Evolutionary conservation across 2,113 vertebrate genomes (phyloP), one percentile per base, ranked within the genome.

Genomic region (Leucopsar rothschildi): DNA sequence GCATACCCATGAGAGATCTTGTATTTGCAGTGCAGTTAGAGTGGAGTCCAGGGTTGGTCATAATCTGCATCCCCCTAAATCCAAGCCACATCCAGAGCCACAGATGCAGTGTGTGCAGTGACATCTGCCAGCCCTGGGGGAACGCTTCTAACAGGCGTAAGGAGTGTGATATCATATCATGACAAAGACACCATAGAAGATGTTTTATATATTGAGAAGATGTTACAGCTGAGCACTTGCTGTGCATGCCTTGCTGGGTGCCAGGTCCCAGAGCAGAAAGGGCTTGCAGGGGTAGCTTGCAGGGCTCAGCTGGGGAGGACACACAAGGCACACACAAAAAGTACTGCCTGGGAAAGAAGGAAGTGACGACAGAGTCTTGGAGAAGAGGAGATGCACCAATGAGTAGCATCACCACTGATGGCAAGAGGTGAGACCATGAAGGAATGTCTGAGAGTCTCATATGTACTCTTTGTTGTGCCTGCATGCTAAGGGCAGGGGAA

Each of bases 91-190:
- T 44, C 53, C 28, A 40, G 44, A 39, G 29, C 23, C 31, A 28
- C 33, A 31, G 56, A 12, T 12, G 27, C 0, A 0, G 9, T 8
- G 35, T 12, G 73, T 0, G 1, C 53, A 18, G 42, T 11, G 56
- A 52, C 47, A 61, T 50, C 45, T 47, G 40, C 25, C 29, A 70
- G 77, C 2, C 5, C 52, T 1, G 11, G 19, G 8, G 31, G 12
- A 6, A 53, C 4, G 1, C 3, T n/a, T 7, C 1, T 44, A 35
- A 29, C 68, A 84, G 24, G 37, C 15, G 0, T 23, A 42, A 52
- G 11, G 27, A 42, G 1, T 1, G 2, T 8, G 15, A 49, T 25
- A 25, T 8, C 47, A 49, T 12, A 49, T 22, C 12, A 57, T 53
- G 39, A 39, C 28, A 63, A 33, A 68, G 25, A 29, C 33, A 22